A percentile compares a stretch with the other conserved stretches of the same genome.
phyloP scores from a whole-genome alignment of 2,113 vertebrate species.

The Peromyscus maniculatus region DNA sequence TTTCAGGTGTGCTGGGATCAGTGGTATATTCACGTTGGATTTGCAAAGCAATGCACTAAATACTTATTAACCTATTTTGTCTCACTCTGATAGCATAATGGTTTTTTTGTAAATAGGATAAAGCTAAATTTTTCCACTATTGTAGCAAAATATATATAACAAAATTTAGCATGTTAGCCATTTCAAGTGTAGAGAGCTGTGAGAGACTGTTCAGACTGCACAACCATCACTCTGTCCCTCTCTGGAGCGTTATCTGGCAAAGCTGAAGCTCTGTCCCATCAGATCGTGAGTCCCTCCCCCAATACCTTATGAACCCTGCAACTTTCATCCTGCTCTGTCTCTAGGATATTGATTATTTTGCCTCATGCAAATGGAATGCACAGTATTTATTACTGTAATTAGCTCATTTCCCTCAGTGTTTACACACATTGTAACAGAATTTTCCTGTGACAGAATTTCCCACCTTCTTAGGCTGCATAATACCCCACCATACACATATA shows the following conservation, averaged over 20 bases:
- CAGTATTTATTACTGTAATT: neutral
- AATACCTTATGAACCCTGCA: neutral
- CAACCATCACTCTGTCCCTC: neutral
- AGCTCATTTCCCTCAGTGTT: neutral
- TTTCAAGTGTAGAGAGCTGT: neutral
- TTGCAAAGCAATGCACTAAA: constrained; percentile 8
- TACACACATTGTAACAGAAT: neutral
- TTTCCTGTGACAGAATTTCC: neutral
- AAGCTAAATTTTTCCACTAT: neutral
- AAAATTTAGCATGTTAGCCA: constrained; percentile 22
- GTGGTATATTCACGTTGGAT: neutral
- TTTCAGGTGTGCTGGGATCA: neutral
- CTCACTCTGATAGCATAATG: neutral
- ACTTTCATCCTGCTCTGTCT: neutral
- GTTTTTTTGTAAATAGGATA: constrained; percentile 41
- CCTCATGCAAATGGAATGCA: neutral
- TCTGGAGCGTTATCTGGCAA: neutral
- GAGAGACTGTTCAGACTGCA: neutral
- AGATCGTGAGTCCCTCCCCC: neutral
- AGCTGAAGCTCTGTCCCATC: neutral
- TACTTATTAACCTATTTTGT: constrained; percentile 33
- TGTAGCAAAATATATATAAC: neutral
- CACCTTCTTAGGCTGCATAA: neutral
- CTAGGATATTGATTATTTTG: neutral
- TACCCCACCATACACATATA: neutral